Evolutionary conservation across 2,113 vertebrate genomes (phyloP).

Genomic region (Catagonus wagneri): DNA sequence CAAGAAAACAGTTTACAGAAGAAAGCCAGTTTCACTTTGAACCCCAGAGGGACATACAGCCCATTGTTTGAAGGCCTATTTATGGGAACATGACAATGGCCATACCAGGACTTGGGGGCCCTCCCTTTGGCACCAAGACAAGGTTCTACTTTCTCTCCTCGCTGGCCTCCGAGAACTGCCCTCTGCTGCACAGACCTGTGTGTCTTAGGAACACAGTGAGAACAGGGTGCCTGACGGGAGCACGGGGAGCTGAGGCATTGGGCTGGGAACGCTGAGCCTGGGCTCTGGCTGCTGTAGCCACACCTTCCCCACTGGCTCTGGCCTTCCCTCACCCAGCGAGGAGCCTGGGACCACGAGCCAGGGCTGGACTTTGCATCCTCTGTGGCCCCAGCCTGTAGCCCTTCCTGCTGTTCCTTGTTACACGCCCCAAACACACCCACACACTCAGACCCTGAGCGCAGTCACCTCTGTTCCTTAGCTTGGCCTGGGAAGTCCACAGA

Average conservation of each 20-base stretch:
- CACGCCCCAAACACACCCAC: background rate
- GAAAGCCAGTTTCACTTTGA: slow-evolving; percentile 55
- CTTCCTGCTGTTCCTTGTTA: background rate
- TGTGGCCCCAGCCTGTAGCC: background rate
- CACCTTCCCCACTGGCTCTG: too few species aligned
- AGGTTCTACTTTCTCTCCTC: slow-evolving; percentile 41
- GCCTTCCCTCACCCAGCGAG: too few species aligned
- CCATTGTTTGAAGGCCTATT: slow-evolving; percentile 68
- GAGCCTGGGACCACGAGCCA: too few species aligned
- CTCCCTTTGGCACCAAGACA: slow-evolving; percentile 58
- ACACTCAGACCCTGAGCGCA: background rate
- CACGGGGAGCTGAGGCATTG: background rate
- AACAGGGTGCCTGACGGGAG: background rate
- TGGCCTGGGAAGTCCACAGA: background rate
- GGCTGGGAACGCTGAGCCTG: too few species aligned
- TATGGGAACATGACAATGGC: slow-evolving; percentile 70
- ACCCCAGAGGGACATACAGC: slow-evolving; percentile 65
- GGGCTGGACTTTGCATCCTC: too few species aligned
- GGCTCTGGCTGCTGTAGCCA: background rate
- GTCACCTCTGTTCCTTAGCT: background rate
- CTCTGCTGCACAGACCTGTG: background rate
- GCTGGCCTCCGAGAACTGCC: slow-evolving; percentile 16
- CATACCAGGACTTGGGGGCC: background rate
- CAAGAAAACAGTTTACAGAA: slow-evolving; percentile 44
- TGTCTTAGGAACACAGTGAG: background rate